A percentile compares a stretch with the other conserved stretches of the same genome.
phyloP scores from a whole-genome alignment of 2,113 vertebrate genomes.

The Hippocampus guttulatus region DNA sequence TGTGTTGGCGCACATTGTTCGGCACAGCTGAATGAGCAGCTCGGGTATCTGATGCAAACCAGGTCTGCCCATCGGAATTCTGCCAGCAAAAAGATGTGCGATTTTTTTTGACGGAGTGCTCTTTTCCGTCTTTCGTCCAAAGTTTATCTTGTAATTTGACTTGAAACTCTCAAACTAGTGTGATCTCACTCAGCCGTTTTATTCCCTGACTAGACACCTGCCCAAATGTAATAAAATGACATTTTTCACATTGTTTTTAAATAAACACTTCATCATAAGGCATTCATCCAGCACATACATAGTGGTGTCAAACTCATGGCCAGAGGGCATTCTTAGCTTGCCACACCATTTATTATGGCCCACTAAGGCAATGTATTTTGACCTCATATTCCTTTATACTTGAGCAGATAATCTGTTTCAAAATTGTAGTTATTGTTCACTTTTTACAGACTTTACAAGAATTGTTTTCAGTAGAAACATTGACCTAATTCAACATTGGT shows the following conservation, averaged over 20 bases:
- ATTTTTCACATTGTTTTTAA: neutral
- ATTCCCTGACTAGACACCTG: neutral
- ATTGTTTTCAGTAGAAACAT: no score
- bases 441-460: neutral
- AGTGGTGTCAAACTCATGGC: neutral
- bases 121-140: neutral
- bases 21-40: constrained; percentile 50
- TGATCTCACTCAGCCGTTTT: neutral
- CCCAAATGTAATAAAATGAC: neutral
- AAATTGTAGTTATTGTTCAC: neutral
- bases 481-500: no score
- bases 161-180: no score
- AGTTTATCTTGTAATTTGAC: neutral
- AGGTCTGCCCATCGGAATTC: constrained; percentile 40
- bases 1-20: constrained; percentile 18
- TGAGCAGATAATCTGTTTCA: neutral
- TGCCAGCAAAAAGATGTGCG: constrained; percentile 36
- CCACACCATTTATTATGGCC: neutral
- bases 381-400: neutral
- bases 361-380: neutral
- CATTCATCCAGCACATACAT: neutral
- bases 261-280: neutral
- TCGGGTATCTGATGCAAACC: constrained; percentile 52
- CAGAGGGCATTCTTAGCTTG: no score
- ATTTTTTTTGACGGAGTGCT: constrained; percentile 4